These are phyloP conservation scores for Mylabris phalerata DNA, from an alignment of 1,140 invertebrate species.

Conservation along the genomic window DNA sequence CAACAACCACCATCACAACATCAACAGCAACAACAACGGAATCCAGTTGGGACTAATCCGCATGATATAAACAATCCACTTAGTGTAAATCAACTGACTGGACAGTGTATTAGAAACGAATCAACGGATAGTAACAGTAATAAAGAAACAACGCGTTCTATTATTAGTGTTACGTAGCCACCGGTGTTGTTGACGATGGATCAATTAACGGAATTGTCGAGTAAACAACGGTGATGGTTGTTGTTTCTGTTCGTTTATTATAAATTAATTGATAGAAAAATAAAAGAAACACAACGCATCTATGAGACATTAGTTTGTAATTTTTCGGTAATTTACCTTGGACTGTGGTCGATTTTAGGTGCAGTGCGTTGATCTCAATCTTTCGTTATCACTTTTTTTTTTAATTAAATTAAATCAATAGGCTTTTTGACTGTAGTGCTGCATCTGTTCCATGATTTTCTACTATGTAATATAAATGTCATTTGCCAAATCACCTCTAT, in stretches of 20 bases:
- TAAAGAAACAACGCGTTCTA: slow-evolving; percentile 48
- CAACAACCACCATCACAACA: slow-evolving; percentile 18
- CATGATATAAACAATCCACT: slow-evolving; percentile 86
- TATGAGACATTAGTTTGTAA: not conserved
- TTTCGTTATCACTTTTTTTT: not conserved
- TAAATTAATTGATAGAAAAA: not conserved
- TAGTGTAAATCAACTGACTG: slow-evolving; percentile 80
- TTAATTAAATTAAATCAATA: not conserved
- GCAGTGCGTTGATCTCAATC: slow-evolving; percentile 32
- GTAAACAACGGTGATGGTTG: no score
- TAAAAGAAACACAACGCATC: not conserved
- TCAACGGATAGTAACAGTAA: slow-evolving; percentile 39
- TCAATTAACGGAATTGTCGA: not conserved
- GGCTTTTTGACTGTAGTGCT: slow-evolving; percentile 22
- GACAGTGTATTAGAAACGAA: slow-evolving; percentile 57
- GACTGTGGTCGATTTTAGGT: slow-evolving; percentile 10
- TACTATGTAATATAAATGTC: slow-evolving; percentile 45
- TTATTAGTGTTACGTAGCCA: slow-evolving; percentile 56
- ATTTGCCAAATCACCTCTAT: slow-evolving; percentile 43
- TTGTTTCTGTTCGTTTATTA: no score
- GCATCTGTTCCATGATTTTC: slow-evolving; percentile 23
- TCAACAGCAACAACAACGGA: slow-evolving; percentile 46
- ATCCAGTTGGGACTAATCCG: slow-evolving; percentile 83
- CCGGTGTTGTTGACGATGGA: not conserved
- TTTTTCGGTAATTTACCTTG: not conserved